Evolutionary conservation across 2,113 vertebrate species (phyloP), one percentile per base, ranked within the genome.

Genomic region (Platanista minor): DNA sequence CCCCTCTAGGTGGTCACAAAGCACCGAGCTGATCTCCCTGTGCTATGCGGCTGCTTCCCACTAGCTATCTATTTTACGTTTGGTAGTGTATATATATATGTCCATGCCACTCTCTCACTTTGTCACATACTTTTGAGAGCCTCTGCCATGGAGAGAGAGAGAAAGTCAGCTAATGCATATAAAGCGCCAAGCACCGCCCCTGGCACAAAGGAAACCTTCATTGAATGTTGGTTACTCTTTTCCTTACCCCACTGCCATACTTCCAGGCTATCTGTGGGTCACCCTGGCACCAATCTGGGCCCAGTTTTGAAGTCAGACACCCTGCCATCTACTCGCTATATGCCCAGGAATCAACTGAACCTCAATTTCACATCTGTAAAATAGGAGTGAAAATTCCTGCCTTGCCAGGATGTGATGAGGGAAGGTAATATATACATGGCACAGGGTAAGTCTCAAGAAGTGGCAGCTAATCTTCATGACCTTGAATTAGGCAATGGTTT

Each of bases 161-260:
- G 54, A 9, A 57, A 9, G 23, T 17, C 23, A 43, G 75, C 2
- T 27, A 9, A 9, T 1, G 0, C 9, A 3, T 1, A 20, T 1
- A 4, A 13, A 41, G 49, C 23, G 23, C 39, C 4, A 72, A 54
- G 67, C 39, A 10, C n/a, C 27, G 0, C 6, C 5, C 12, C 75
- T 54, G 67, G 15, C 84, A n/a, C 36, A 57, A 14, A 77, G 59
- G 49, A 90, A 13, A n/a, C 14, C 33, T 25, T 18, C 49, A 0
- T 0, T 4, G 31, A 43, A 31, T 8, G n/a, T 29, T 18, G 0
- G 17, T 8, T n/a, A 25, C 81, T 52, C 71, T 62, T n/a, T 52
- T 33, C 54, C 81, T 49, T 41, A 39, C 71, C 41, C 36, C 72
- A 52, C 72, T 4, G n/a, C n/a, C 14, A 8, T 11, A 52, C 29